Evolutionary conservation across 2,888 invertebrate species (phyloP), one percentile per base, ranked within the genome.

Genomic region (Orgyia antiqua): DNA sequence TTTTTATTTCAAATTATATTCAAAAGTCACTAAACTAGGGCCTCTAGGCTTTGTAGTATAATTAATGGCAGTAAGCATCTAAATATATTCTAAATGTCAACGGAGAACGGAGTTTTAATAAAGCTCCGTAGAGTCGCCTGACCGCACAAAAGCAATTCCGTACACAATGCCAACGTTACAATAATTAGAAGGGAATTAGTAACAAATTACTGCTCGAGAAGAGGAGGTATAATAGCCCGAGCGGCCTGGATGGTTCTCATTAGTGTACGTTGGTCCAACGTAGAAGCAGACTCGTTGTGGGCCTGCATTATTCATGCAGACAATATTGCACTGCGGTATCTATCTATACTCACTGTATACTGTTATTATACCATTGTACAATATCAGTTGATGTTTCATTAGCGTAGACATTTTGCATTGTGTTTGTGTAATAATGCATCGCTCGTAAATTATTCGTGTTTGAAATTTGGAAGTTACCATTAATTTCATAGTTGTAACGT

Each of bases 281-380:
- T 54, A 60, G 68, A 66, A 66, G 65, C 51, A 58, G 60, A 25
- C 60, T 68, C 66, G 68, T 67, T 67, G 68, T 61, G 60, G 62
- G 49, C 59, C 69, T 83, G 82, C 82, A 84, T 84, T 82, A 84
- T 83, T 83, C 82, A 83, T 83, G 77, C 68, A 71, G 69, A 77
- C 79, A 76, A 77, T 82, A 80, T 82, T 84, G 78, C 78, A 72
- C 59, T 61, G 58, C 63, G 68, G 60, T 63, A 61, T 64, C 65
- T 64, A 62, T 59, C 59, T 55, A 53, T 65, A 64, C 57, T 18
- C 60, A 61, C 59, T 52, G 41, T 57, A 34, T 48, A 46, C 27
- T 29, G 41, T 42, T 48, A 51, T 15, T 15, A 15, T 15, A 15
- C 6, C 15, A 4, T 4, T 4, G 15, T 15, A 15, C 15, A 4